Percentiles rank a stretch among this genome's conserved stretches.
phyloP scores from a whole-genome alignment of 2,797 vertebrate genomes.

The Leptodactylus fallax region DNA sequence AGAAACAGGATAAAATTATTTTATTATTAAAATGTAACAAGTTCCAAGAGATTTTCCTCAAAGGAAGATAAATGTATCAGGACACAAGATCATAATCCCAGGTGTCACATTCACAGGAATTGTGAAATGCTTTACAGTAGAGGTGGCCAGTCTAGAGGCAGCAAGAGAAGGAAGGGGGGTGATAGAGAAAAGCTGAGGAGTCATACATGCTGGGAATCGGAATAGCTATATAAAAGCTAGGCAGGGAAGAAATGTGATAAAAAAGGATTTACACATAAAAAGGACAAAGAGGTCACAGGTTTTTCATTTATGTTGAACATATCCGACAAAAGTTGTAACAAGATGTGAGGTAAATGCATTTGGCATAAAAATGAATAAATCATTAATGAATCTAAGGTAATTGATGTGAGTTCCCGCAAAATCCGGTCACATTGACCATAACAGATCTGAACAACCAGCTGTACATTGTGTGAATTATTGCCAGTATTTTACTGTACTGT shows the following conservation, averaged over 20 bases:
- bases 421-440: not conserved
- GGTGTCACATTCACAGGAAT: not conserved
- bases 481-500: too few species aligned
- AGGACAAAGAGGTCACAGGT: not conserved
- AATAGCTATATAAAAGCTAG: conserved; percentile 3
- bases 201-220: not conserved
- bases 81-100: not conserved
- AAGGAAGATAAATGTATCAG: conserved; percentile 11
- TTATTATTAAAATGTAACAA: not conserved
- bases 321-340: not conserved
- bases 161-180: too few species aligned
- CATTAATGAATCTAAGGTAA: not conserved
- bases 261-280: not conserved
- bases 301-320: not conserved
- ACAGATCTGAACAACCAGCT: not conserved
- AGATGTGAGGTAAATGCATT: not conserved
- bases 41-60: not conserved
- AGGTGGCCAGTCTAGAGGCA: not conserved
- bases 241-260: not conserved
- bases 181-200: not conserved
- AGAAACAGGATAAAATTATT: not conserved
- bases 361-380: not conserved
- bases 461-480: not conserved
- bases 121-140: conserved; percentile 2
- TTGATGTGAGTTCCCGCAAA: not conserved